Evolutionary conservation across 2,113 vertebrate genomes (phyloP), one percentile per base, ranked within the genome.

Genomic region (Cephalophus harveyi): DNA sequence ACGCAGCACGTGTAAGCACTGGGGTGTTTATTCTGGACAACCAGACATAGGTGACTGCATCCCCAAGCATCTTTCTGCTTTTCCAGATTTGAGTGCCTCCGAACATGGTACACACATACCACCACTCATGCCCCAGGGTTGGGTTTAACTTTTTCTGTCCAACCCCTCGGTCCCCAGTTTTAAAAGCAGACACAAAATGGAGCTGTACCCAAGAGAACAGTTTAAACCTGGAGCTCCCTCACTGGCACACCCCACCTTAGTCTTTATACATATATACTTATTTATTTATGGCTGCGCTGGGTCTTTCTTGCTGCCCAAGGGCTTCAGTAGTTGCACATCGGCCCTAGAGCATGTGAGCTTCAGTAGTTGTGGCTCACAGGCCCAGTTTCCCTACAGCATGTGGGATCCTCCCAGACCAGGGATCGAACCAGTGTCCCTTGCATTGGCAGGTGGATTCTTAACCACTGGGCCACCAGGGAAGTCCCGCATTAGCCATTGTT

Each of bases 101-200:
- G 57, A 40, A 28, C 14, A 55, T 13, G 59, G 15, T 15, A 54
- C 21, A 23, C 2, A 1, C 62, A 25, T 36, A 7, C 14, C 3
- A 1, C 8, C 15, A 4, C n/a, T 33, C 21, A 48, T 23, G 14
- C 8, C 1, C 36, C 25, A 5, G n/a, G 5, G 13, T n/a, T 85
- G 23, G 19, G 36, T 55, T 79, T 46, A 1, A 82, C 50, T 74
- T 85, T 62, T 95, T 85, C 40, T 89, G 27, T 71, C 50, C 14
- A 27, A 7, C 23, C 7, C 4, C 85, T 78, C 1, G 2, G 7
- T 54, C 23, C 55, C 36, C 57, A 5, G 12, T 89, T 57, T 85
- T 46, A 92, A 94, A 89, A 76, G 62, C 82, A 85, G 54, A 89
- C 81, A 43, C 36, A 78, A 93, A 90, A 81, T 25, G n/a, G 13